Base-by-base conservation (phyloP, 2,888 invertebrate genomes). In the Balanococcus diminutus region DNA sequence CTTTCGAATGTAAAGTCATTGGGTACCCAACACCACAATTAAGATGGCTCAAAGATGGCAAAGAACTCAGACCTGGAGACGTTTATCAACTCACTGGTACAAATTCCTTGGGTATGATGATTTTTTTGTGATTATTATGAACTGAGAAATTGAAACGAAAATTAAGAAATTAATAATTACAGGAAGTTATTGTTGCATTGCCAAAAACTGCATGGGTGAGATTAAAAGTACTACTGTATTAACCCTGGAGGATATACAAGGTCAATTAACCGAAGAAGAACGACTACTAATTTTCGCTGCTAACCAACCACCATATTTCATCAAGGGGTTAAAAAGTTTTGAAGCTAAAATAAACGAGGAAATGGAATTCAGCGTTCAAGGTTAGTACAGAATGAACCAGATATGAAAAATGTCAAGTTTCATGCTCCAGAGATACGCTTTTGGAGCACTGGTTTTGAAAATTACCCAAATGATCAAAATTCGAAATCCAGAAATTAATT, bases 1-100 rank as follows among this genome's bases (percentile, higher is more conserved):
- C 96, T 0, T 97, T 97, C 89, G 97, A 97, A 89, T 97, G 97
- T 89, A 97, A 97, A 90, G 96, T 97, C 0, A 96, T 96, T 1
- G 97, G 96, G 0, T 96, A 96, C 88, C 97, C 97, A 0, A 96
- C 96, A 0, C 97, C 97, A 0, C 91, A 94, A 82, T 91, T 97
- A 0, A 93, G 94, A 89, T 97, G 97, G 97, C 97, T 96, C 90
- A 97, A 96, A 90, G 97, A 97, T 89, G 96, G 96, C 0, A 95
- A 96, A 89, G 96, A 97, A 89, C 90, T 98, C 67, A 95, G 95
- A 89, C 96, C 97, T 0, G 97, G 97, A 9, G 97, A 97, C 90
- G 96, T 97, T 6, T 97, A 97, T 90, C 96, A 96, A 89, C 91
- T 97, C 19, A 96, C 96, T 0, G 97, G 97, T 14, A 96, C 96